Evolutionary conservation across 1,140 invertebrate genomes (phyloP).

Genomic region (Chironomus tepperi): DNA sequence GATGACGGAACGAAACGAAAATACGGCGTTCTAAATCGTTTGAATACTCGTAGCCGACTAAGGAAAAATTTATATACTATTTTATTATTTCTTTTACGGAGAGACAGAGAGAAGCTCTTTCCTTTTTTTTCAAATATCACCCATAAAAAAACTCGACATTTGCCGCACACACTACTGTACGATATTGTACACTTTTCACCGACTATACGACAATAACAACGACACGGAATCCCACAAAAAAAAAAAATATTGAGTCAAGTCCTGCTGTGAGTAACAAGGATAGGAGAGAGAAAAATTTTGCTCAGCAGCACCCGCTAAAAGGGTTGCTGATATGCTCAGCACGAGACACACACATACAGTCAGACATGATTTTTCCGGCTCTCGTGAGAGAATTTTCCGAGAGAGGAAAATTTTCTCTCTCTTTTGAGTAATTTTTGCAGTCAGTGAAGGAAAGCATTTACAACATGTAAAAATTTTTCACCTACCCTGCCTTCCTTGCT

Average conservation of each 20-base stretch:
- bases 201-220: background rate
- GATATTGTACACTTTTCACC: no score
- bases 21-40: slow-evolving; percentile 6
- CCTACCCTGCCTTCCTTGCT: background rate
- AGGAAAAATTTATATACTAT: background rate
- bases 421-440: background rate
- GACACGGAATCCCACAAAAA: background rate
- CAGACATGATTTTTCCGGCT: background rate
- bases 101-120: background rate
- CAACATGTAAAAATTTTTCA: background rate
- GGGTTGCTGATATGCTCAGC: background rate
- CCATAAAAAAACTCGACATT: background rate
- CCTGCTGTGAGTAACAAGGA: background rate
- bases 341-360: background rate
- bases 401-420: background rate
- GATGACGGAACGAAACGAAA: background rate
- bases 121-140: background rate
- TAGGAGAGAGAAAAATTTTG: background rate
- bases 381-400: no score
- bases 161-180: no score
- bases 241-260: background rate
- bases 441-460: background rate
- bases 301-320: slow-evolving; percentile 4
- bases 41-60: slow-evolving; percentile 11
- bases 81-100: background rate